Base-by-base conservation (phyloP, 2,797 vertebrate species). In the Myotis vivesi region DNA sequence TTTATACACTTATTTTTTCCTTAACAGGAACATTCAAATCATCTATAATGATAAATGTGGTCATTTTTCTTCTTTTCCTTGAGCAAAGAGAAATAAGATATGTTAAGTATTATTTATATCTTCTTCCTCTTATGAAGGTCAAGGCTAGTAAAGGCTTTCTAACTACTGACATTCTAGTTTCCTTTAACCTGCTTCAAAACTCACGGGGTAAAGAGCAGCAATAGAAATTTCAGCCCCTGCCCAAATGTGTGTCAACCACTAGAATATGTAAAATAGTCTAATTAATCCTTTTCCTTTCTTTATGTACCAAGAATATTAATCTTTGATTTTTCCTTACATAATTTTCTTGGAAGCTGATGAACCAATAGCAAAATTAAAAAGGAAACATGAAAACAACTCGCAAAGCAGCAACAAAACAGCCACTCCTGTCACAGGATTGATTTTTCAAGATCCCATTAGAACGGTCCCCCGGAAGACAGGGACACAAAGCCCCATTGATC, bases 401-500 rank as follows among this genome's bases (percentile, higher is more conserved):
- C 73, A 69, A 71, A 87, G 72, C 72, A 94, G 57, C 44, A 93
- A 80, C 33, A 81, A 33, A 87, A 81, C 80, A 84, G 64, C 23
- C 25, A 11, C 71, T 72, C 9, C 71, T 91, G 69, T 89, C 92
- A 85, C 25, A 81, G 68, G 36, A 81, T 87, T 87, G 51, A 86
- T 92, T 96, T 96, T 89, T 87, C 83, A 89, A 86, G 53, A 69
- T 75, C 68, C 76, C 44, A 15, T 89, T 83, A 89, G 79, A 72
- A 87, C 73, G 38, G 13, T 80, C 19, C 79, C 92, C 20, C 0
- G 0, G 73, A 87, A 86, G 41, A 91, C 76, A 84, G 79, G 49
- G 25, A 30, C 83, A 96, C 86, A 95, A 83, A 92, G 82, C 71
- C 16, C 49, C 81, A 91, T 91, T 96, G 95, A 94, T 76, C 66